Base-by-base conservation (phyloP, 2,797 vertebrate species). In the Acanthurus leucopareius region DNA sequence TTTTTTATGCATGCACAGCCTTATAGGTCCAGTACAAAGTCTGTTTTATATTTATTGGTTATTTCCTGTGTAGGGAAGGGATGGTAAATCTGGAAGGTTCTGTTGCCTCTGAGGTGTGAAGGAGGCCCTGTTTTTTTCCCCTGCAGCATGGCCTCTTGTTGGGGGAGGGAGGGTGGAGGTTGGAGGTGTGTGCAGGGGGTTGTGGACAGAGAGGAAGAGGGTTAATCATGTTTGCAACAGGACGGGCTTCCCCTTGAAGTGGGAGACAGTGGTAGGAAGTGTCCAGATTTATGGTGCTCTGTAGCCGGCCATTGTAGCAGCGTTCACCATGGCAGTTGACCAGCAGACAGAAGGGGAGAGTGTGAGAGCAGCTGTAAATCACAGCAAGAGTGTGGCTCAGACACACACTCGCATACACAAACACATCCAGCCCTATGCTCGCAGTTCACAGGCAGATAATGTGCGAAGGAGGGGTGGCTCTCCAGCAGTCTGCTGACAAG, bases 251-350 rank as follows among this genome's bases (percentile, higher is more conserved):
- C 92, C 94, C 93, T 95, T 95, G 92, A 95, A 95, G 94, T 93
- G 66, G 83, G 74, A 95, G 94, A 95, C 94, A 94, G 93, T 86
- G 86, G 89, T 95, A 95, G 94, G 95, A 95, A 96, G 94, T 90
- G 93, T 93, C 77, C 89, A 94, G 93, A 96, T 95, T 96, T 96
- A 96, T 95, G 93, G 89, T 45, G 64, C 85, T 80, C 53, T 48
- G 67, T 84, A 89, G 85, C 88, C 82, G 73, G 80, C 80, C 79
- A 76, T 87, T 90, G 91, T 89, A 85, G 88, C 84, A 80, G 79
- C 90, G 89, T 95, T 93, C 83, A 82, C 93, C 77, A 19, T 93
- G 89, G 92, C 82, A 69, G 90, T 90, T 90, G 90, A 94, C 92
- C 91, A 92, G 91, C 86, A 92, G 91, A 92, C 86, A 78, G 83